Percentiles rank a stretch among this genome's conserved stretches.
Conservation (phyloP, 2,113 vertebrate species). For the Etheostoma cragini region DNA sequence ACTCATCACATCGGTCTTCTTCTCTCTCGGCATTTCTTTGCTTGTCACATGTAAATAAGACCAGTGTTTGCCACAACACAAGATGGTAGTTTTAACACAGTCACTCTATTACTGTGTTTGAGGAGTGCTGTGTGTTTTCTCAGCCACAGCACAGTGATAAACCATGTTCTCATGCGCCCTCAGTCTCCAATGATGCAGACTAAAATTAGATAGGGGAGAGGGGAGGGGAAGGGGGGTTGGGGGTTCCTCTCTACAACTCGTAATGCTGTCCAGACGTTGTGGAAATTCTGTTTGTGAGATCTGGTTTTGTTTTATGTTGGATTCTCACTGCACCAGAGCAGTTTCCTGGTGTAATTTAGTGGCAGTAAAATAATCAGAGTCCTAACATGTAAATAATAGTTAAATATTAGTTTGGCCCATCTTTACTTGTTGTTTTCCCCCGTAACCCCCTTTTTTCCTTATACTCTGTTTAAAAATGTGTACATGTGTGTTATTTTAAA, state of each 20-base stretch:
- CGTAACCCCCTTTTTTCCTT: background rate
- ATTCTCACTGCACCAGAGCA: constrained; percentile 47
- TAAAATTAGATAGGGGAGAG: constrained; percentile 62
- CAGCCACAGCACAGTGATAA: constrained; percentile 63
- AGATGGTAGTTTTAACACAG: constrained; percentile 26
- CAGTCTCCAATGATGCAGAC: constrained; percentile 67
- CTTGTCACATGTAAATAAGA: constrained; percentile 53
- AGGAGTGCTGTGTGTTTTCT: constrained; percentile 42
- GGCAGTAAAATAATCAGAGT: constrained; percentile 49
- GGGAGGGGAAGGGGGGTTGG: constrained; percentile 2
- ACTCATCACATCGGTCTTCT: constrained; percentile 38
- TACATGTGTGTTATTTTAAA: background rate
- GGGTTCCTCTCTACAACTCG: constrained; percentile 48
- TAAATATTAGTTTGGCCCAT: background rate
- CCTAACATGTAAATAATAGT: constrained; percentile 31
- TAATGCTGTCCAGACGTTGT: constrained; percentile 78
- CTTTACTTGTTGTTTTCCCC: background rate
- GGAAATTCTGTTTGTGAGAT: constrained; percentile 64
- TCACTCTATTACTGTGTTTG: constrained; percentile 38
- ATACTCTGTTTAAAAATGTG: background rate
- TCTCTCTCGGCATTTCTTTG: constrained; percentile 12
- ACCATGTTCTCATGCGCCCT: constrained; percentile 58
- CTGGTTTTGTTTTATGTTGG: constrained; percentile 68
- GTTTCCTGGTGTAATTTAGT: constrained; percentile 52
- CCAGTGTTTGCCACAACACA: constrained; percentile 47